Evolutionary conservation across 2,113 vertebrate genomes (phyloP), one percentile per base, ranked within the genome.

Genomic region (Lampris megalopsis): DNA sequence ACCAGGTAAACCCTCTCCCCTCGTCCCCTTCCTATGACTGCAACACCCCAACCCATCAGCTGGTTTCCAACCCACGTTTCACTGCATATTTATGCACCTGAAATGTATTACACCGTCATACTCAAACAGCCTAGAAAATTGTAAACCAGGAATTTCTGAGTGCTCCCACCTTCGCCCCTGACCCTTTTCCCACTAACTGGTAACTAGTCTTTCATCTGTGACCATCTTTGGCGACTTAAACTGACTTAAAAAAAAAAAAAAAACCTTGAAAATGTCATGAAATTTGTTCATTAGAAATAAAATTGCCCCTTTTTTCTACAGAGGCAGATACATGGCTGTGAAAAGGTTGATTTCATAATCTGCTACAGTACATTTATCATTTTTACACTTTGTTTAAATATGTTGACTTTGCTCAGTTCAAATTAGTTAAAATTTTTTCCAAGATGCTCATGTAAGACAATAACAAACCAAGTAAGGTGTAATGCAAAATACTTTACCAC

Each of bases 1-100:
- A 93, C 84, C 96, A 97, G 96, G 96, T 96, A 97, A 96, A 77
- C 64, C 13, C 13, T 45, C 47, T 36, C 45, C 1, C 36, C 13
- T 45, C 47, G 35, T 36, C 1, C 36, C 48, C 35, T 48, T 38
- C 38, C 58, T 40, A 35, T 6, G 6, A 42, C 11, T n/a, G 5
- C 37, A n/a, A 36, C 35, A 67, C 48, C 8, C 36, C 36, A 36
- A n/a, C 64, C 47, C 49, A 53, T 13, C 37, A 41, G 38, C 69
- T 50, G 58, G 57, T 61, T 45, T 71, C 45, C 6, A 6, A 50
- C 47, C 47, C 5, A 24, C 24, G 53, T 63, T 49, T 63, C 48
- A 52, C 13, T 57, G 38, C 57, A 35, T 53, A 45, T 6, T 41
- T 40, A 42, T 54, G 37, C 47, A 11, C 36, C 11, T 24, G 40